phyloP scores from a whole-genome alignment of 2,888 invertebrate genomes.

The Protophormia terraenovae region DNA sequence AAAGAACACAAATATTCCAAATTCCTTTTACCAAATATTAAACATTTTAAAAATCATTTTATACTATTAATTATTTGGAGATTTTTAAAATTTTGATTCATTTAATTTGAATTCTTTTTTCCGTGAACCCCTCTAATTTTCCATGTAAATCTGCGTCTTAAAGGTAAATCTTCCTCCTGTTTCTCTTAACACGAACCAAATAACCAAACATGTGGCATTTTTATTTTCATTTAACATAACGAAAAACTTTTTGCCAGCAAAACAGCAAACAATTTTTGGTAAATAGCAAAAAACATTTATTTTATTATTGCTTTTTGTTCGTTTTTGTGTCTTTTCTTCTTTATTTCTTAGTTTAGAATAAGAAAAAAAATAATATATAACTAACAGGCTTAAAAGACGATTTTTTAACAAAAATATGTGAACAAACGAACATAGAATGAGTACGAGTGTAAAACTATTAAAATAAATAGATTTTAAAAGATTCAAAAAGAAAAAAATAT shows the following conservation, averaged over 20 bases:
- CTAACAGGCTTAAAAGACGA: constrained; percentile 15
- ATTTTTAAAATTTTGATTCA: too few species aligned
- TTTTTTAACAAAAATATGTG: not conserved
- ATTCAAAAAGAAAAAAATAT: too few species aligned
- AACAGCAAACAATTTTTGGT: not conserved
- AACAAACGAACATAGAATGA: not conserved
- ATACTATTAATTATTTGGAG: too few species aligned
- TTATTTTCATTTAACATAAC: not conserved
- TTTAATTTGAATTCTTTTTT: too few species aligned
- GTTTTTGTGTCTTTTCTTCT: not conserved
- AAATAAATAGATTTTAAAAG: constrained; percentile 21
- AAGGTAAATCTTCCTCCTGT: not conserved
- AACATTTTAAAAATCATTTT: too few species aligned
- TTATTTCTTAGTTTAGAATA: too few species aligned
- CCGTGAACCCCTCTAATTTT: too few species aligned
- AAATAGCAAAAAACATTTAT: not conserved
- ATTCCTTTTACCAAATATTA: too few species aligned
- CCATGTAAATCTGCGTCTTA: constrained; percentile 25
- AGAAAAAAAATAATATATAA: not conserved
- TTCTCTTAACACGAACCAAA: not conserved
- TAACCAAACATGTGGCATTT: constrained; percentile 25
- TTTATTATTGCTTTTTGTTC: not conserved
- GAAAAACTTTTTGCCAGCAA: constrained; percentile 17
- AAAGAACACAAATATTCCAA: too few species aligned
- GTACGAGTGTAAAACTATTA: constrained; percentile 34